Percentiles rank a stretch among this genome's conserved stretches.
These are phyloP conservation scores for Morpho deidamia DNA, from an alignment of 2,888 invertebrate species.

Conservation along the genomic window DNA sequence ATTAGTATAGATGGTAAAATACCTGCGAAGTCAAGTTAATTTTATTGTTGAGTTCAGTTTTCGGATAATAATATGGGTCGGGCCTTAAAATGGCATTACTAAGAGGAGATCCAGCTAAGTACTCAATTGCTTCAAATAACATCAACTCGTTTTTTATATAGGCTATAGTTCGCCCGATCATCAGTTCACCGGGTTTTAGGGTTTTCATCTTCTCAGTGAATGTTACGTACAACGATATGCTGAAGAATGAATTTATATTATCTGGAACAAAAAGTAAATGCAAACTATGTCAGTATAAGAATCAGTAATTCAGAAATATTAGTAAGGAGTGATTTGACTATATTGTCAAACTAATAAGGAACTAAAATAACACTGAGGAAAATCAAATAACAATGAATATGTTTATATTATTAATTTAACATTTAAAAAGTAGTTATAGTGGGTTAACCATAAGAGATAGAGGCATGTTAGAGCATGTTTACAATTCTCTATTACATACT, in stretches of 20 bases:
- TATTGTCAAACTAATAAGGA: not conserved
- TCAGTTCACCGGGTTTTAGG: constrained; percentile 47
- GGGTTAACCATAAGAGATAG: too few relatives aligned
- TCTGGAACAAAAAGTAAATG: constrained; percentile 39
- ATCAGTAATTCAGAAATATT: too few relatives aligned
- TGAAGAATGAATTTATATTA: constrained; percentile 52
- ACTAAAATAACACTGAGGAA: not conserved
- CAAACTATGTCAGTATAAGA: too few relatives aligned
- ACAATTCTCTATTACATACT: too few relatives aligned
- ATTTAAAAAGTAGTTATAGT: too few relatives aligned
- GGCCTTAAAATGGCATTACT: constrained; percentile 79
- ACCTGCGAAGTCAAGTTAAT: constrained; percentile 48
- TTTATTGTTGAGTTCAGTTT: constrained; percentile 21
- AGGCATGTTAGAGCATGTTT: too few relatives aligned
- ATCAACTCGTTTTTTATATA: constrained; percentile 72
- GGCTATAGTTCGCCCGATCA: constrained; percentile 44
- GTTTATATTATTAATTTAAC: too few relatives aligned
- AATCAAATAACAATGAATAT: too few relatives aligned
- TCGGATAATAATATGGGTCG: constrained; percentile 55
- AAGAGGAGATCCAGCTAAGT: constrained; percentile 79
- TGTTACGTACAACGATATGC: constrained; percentile 52
- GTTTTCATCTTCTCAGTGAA: constrained; percentile 52
- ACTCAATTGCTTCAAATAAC: constrained; percentile 80
- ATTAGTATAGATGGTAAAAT: constrained; percentile 2
- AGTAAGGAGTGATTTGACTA: not conserved